Evolutionary conservation across 2,888 invertebrate genomes (phyloP).

Genomic region (Nemapogon koenigi): DNA sequence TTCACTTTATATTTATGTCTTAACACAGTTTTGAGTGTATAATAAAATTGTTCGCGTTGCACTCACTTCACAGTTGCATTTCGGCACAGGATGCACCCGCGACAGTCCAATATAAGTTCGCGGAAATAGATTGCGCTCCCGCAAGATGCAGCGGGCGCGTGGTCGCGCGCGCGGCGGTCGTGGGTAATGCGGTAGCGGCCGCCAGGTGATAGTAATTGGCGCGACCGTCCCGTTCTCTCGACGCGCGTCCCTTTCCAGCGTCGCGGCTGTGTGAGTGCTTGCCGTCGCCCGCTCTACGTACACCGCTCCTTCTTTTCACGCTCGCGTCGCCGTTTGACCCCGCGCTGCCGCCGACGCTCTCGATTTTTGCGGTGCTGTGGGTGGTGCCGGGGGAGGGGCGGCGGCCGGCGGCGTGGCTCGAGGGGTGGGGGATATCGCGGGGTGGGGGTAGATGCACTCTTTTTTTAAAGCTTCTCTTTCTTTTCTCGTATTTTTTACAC

Average conservation of each 20-base stretch:
- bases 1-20: constrained; percentile 29
- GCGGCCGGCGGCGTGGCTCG: no score
- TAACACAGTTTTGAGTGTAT: constrained; percentile 1
- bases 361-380: constrained; percentile 71
- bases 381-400: constrained; percentile 66
- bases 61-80: constrained; percentile 59
- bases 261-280: constrained; percentile 40
- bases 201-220: constrained; percentile 69
- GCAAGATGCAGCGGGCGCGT: constrained; percentile 63
- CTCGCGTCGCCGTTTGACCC: constrained; percentile 64
- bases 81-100: constrained; percentile 33
- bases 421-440: constrained; percentile 49
- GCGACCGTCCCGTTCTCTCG: constrained; percentile 59
- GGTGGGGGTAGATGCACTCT: constrained; percentile 62
- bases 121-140: constrained; percentile 43
- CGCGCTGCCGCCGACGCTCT: constrained; percentile 60
- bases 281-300: constrained; percentile 34
- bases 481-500: constrained; percentile 63
- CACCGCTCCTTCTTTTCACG: constrained; percentile 63
- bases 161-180: constrained; percentile 66
- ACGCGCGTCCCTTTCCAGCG: constrained; percentile 60
- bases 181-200: constrained; percentile 70
- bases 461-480: constrained; percentile 65
- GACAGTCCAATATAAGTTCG: constrained; percentile 29
- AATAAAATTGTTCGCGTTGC: constrained; percentile 47